These are phyloP conservation scores for Idaea biselata DNA, from an alignment of 2,888 invertebrate species.

Conservation along the genomic window DNA sequence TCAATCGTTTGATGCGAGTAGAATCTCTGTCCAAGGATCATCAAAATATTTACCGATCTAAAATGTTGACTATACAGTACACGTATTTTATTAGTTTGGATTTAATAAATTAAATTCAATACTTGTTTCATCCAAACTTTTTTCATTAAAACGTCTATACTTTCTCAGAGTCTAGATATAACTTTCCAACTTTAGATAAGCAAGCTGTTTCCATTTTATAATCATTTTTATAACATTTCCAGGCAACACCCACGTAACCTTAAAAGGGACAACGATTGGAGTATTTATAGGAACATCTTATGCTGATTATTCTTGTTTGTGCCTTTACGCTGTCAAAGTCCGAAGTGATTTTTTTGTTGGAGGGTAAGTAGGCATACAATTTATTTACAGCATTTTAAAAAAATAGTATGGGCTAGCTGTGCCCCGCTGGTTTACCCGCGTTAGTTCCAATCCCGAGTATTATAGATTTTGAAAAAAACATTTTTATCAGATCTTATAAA, in stretches of 20 bases:
- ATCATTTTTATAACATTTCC: constrained; percentile 10
- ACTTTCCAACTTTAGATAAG: not conserved
- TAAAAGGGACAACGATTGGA: constrained; percentile 36
- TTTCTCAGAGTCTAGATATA: not conserved
- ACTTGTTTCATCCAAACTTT: not conserved
- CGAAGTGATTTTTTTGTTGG: constrained; percentile 27
- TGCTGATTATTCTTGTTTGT: constrained; percentile 25
- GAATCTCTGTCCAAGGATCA: no score
- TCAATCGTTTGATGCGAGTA: no score
- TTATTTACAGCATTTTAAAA: no score
- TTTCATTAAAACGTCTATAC: not conserved
- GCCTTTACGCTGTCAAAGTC: constrained; percentile 19
- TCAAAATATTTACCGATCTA: no score
- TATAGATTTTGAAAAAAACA: no score
- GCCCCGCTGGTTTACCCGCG: no score
- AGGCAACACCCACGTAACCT: constrained; percentile 37
- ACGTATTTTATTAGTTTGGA: no score
- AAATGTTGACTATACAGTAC: no score
- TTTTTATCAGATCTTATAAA: no score
- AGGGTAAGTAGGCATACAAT: constrained; percentile 29
- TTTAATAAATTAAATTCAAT: not conserved
- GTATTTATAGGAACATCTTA: constrained; percentile 38
- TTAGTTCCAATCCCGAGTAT: no score
- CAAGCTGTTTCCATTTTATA: not conserved
- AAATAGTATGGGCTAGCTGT: no score